A percentile compares a stretch with the other conserved stretches of the same genome.
Conservation (phyloP, 2,797 vertebrate genomes). For the Helarctos malayanus region DNA sequence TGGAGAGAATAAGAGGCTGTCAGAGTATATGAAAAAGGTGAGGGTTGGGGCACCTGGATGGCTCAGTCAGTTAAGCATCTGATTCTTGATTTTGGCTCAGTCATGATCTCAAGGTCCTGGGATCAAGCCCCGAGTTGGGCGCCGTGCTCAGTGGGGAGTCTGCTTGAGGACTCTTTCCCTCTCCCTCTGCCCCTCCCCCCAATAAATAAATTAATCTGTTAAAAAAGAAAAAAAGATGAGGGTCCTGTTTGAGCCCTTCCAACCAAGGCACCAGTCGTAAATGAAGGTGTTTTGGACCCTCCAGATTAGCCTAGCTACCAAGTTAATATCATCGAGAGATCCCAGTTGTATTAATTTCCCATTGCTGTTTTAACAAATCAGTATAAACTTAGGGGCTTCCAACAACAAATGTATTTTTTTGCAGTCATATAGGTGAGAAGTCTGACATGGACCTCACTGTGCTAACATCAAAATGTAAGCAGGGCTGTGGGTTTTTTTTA, state of each 20-base stretch:
- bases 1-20: background rate
- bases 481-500: background rate
- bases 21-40: background rate
- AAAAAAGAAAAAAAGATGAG: background rate
- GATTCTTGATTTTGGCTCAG: background rate
- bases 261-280: background rate
- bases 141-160: background rate
- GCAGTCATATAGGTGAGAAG: background rate
- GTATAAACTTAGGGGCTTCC: background rate
- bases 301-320: background rate
- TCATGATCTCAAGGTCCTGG: background rate
- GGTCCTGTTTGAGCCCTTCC: background rate
- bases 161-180: background rate
- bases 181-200: background rate
- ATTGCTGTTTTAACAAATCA: background rate
- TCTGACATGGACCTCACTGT: background rate
- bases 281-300: background rate
- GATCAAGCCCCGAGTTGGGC: background rate
- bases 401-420: background rate
- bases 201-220: background rate
- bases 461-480: background rate
- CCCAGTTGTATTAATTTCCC: background rate
- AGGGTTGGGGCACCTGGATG: background rate
- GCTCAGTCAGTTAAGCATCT: background rate
- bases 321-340: background rate